Base-by-base conservation (phyloP, 2,888 invertebrate genomes). In the Pantelozetes paolii region DNA sequence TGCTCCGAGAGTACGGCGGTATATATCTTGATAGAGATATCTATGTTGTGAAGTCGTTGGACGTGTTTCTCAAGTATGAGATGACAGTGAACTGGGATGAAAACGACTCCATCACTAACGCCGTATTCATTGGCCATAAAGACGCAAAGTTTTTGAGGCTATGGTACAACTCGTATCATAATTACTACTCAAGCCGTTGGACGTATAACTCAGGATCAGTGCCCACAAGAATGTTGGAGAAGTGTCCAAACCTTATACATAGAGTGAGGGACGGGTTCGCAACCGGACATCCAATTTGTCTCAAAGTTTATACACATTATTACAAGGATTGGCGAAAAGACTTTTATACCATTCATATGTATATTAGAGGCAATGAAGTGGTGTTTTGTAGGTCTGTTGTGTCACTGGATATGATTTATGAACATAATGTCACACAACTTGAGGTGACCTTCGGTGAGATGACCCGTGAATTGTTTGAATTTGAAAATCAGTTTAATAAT, bases 161-260 rank as follows among this genome's bases (percentile, higher is more conserved):
- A 2, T 83, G 82, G 82, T 76, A 81, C 48, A 77, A 81, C 23
- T 80, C 82, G 20, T 83, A 83, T 76, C 78, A 77, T 59, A 76
- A 77, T n/a, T 83, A 83, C 76, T 64, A 75, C 45, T 76, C 78
- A 62, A 75, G 75, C 32, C 62, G 74, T 28, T 79, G 78, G 78
- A 83, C 83, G 76, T 83, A 82, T 76, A 83, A 83, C 78, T 83
- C 82, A 11, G 83, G 83, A 8, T 80, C 82, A 73, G 77, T 80
- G 28, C 83, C 83, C 2, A 82, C 83, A 0, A 78, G 78, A 67
- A 80, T 83, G 42, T 78, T 83, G 8, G 75, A 78, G 72, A 77
- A 78, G 28, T 75, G 78, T 28, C 83, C 83, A 5, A 74, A 80
- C 26, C 77, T 83, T 28, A 81, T 82, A 2, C 82, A 82, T 74